Base-by-base conservation (phyloP, 2,113 vertebrate species). In the Mastomys coucha region DNA sequence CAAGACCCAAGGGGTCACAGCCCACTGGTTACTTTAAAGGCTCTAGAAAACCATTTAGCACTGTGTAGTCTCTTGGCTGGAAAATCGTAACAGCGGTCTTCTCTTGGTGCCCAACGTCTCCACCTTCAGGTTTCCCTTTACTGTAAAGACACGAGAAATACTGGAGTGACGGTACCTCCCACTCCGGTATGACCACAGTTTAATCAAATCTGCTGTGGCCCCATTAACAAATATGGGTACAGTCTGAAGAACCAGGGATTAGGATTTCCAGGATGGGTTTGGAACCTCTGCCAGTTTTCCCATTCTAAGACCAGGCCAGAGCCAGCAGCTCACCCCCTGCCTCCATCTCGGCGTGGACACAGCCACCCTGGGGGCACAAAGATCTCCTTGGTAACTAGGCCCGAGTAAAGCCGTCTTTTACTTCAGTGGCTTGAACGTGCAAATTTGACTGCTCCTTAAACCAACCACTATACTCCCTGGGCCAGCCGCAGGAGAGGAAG, bases 71-170 rank as follows among this genome's bases (percentile, higher is more conserved):
- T 24, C 53, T 42, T 12, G 13, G 7, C 42, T 51, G 36, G 31
- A 33, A 60, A 17, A 56, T 1, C 1, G 0, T 20, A 24, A 16
- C 1, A 19, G 13, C 53, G 39, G 0, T 26, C 39, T 49, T 80
- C 24, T 2, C 10, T 39, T 12, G 4, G 28, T 0, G 0, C 16
- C n/a, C 20, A 58, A 73, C 14, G 0, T 1, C 17, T 16, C 26
- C 56, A 3, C 20, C 17, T n/a, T 9, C 65, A 56, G 12, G n/a
- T 89, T 51, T 51, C 26, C 45, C 6, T 10, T 7, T 81, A 75
- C 24, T 51, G 39, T 70, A 58, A 65, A 14, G 9, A 33, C 17
- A 39, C 26, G 8, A 24, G 14, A 56, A 56, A 1, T 39, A 13
- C 4, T 67, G 67, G n/a, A 36, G 17, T 28, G 45, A 53, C 6